Evolutionary conservation across 2,888 invertebrate species (phyloP).

Genomic region (Chymomyza amoena): DNA sequence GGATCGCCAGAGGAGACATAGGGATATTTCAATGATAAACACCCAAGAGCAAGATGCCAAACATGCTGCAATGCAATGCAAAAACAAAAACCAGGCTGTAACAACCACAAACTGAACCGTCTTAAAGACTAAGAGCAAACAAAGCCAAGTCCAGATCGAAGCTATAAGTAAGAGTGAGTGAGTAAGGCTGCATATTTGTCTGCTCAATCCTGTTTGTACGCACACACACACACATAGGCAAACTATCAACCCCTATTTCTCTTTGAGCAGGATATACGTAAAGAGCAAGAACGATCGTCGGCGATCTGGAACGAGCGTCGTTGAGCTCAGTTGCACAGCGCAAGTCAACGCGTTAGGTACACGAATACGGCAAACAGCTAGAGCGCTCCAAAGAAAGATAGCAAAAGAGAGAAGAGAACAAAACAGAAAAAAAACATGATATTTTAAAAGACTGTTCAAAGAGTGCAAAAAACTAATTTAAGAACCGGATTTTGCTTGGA

Average conservation of each 20-base stretch:
- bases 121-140: background rate
- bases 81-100: constrained; percentile 42
- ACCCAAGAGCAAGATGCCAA: constrained; percentile 33
- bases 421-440: constrained; percentile 22
- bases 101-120: constrained; percentile 37
- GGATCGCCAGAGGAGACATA: constrained; percentile 51
- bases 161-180: constrained; percentile 8
- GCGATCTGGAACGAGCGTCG: constrained; percentile 66
- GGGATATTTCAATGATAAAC: constrained; percentile 41
- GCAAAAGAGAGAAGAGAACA: background rate
- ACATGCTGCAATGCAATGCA: constrained; percentile 39
- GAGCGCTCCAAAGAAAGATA: constrained; percentile 6
- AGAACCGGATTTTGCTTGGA: constrained; percentile 53
- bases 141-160: background rate
- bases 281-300: constrained; percentile 29
- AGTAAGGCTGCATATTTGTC: background rate
- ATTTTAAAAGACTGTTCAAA: background rate
- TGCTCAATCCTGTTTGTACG: constrained; percentile 46
- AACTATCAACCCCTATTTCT: constrained; percentile 55
- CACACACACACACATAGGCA: background rate
- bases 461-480: constrained; percentile 65
- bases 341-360: constrained; percentile 66
- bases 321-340: constrained; percentile 69
- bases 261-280: background rate
- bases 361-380: constrained; percentile 33